Conservation (phyloP, 2,888 invertebrate species). For the Hecatera dysodea region DNA sequence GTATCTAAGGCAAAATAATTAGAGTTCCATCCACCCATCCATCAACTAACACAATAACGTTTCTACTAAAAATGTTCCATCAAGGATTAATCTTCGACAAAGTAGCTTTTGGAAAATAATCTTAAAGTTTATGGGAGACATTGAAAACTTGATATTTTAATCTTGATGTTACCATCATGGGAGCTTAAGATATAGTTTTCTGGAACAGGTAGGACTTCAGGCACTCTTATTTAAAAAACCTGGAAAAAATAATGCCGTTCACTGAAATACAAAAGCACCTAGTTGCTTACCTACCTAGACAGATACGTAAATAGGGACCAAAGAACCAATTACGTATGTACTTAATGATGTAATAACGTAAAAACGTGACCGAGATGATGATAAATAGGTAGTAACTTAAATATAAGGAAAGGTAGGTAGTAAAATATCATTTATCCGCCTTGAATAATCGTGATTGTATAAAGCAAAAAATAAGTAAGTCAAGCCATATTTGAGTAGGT, state of each 20-base stretch:
- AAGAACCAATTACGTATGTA: no score
- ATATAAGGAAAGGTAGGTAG: background rate
- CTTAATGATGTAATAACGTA: background rate
- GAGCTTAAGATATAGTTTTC: background rate
- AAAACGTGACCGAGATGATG: background rate
- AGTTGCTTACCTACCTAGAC: background rate
- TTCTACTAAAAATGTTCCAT: background rate
- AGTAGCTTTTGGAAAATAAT: background rate
- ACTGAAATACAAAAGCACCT: background rate
- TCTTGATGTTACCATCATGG: background rate
- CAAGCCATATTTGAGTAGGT: conserved; percentile 18
- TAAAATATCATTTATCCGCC: background rate
- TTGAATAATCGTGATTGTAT: conserved; percentile 1
- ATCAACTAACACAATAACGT: conserved; percentile 5
- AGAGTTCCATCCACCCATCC: conserved; percentile 19
- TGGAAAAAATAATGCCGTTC: background rate
- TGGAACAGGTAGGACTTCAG: background rate
- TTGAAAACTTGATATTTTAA: background rate
- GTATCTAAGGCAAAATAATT: background rate
- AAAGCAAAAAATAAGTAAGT: conserved; percentile 19
- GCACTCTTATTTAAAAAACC: background rate
- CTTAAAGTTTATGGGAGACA: conserved; percentile 3
- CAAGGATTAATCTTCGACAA: conserved; percentile 26
- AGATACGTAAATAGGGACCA: no score
- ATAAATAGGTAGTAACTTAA: background rate